Base-by-base conservation (phyloP, 2,113 vertebrate species). In the Peucedramus taeniatus region DNA sequence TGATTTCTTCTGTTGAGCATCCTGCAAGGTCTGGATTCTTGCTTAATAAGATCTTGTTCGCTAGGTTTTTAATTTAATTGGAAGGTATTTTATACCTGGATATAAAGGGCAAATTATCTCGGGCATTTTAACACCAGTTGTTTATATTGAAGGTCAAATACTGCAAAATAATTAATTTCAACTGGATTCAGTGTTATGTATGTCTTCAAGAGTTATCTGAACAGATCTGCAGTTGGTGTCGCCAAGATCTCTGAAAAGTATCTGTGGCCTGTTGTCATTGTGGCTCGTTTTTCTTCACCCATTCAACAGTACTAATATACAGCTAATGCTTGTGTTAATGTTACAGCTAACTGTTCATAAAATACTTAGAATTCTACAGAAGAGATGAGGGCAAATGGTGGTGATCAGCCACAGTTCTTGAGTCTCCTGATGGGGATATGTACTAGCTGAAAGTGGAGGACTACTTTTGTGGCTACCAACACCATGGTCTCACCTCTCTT, bases 1-100 rank as follows among this genome's bases (percentile, higher is more conserved):
- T 95, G 94, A 98, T 98, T 98, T 98, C 44, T 93, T 64, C 68
- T 96, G 40, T 72, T 93, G 72, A 94, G 54, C 30, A 18, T 92
- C 42, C 92, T 97, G 51, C 70, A 84, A 80, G 40, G 89, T 78
- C 68, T 83, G 60, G 27, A 88, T 93, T 87, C 42, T 84, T 79
- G 70, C 33, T 83, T 92, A 86, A 95, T 95, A 95, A 63, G 19
- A 78, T 93, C 60, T 94, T 68, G 70, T 68, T 47, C 59, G 28
- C 53, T 69, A 89, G 71, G 21, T 75, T 97, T 77, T 96, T 93
- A 68, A n/a, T 72, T 81, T 91, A 84, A 83, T 86, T 89, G 65
- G 30, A 82, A 93, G 17, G 66, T 83, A 94, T 54, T 87, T 75
- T 50, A 33, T 89, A 57, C 4, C 1, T 80, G 13, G 51, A 90